Evolutionary conservation across 2,888 invertebrate species (phyloP), one percentile per base, ranked within the genome.

Genomic region (Clusia tigrina): DNA sequence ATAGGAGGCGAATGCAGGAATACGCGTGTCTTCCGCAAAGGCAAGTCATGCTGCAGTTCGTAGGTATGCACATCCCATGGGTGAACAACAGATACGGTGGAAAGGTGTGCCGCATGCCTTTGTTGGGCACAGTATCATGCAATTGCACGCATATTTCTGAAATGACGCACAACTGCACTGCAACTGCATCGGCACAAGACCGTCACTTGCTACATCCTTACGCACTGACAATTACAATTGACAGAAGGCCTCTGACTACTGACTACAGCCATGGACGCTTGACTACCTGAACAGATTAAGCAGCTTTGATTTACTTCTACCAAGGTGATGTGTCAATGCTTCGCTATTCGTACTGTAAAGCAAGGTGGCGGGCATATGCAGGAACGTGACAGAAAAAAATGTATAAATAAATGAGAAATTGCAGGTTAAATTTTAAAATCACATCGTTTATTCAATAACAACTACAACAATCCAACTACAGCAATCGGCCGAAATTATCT

Each of bases 381-480:
- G n/a, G n/a, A n/a, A n/a, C n/a, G n/a, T n/a, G n/a, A n/a, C n/a
- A n/a, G n/a, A n/a, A n/a, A n/a, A n/a, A n/a, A n/a, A n/a, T n/a
- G n/a, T n/a, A n/a, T 22, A n/a, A 22, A n/a, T 42, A 24, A n/a
- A n/a, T n/a, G n/a, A n/a, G 42, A 57, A 22, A 52, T 48, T 58
- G 32, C 22, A 48, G n/a, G n/a, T n/a, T n/a, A n/a, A 48, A 26
- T 52, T 58, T 26, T 38, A 68, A n/a, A n/a, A 74, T 76, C 77
- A 76, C 74, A 74, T 72, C 67, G 69, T 75, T 76, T 78, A 78
- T 78, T 76, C 71, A 74, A 67, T 74, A 76, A 77, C 76, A 77
- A 75, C 77, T 73, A n/a, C n/a, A 78, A 75, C 71, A 75, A 77
- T n/a, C 77, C 71, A 70, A 69, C 58, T 68, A 25, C 59, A 60